These are phyloP conservation scores for Coleophora flavipennella DNA, from an alignment of 2,888 invertebrate genomes.

Conservation along the genomic window DNA sequence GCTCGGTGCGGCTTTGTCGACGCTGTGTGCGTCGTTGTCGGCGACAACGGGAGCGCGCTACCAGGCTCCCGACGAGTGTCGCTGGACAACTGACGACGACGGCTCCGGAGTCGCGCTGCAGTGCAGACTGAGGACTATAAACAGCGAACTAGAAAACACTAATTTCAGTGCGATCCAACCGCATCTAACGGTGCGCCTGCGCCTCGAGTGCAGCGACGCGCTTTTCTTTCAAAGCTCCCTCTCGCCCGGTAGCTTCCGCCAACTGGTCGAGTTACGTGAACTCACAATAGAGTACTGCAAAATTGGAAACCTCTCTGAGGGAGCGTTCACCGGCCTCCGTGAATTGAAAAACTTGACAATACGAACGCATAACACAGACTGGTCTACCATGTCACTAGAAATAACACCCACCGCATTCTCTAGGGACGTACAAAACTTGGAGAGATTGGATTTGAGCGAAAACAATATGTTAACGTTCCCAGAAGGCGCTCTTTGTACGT, in stretches of 20 bases:
- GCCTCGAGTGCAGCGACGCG: constrained; percentile 85
- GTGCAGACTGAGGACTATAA: constrained; percentile 82
- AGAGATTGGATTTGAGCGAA: constrained; percentile 82
- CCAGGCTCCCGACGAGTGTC: constrained; percentile 87
- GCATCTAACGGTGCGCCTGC: constrained; percentile 82
- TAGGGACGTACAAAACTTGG: constrained; percentile 80
- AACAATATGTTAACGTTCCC: constrained; percentile 87
- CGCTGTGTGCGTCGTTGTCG: constrained; percentile 60
- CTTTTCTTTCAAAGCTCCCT: constrained; percentile 86
- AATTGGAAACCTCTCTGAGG: constrained; percentile 84
- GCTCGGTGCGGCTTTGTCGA: constrained; percentile 52
- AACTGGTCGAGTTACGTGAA: constrained; percentile 82
- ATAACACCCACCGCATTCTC: constrained; percentile 82
- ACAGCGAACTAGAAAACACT: constrained; percentile 86
- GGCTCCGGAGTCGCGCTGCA: constrained; percentile 80
- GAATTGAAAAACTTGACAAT: constrained; percentile 85
- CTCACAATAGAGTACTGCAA: constrained; percentile 87
- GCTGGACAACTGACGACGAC: constrained; percentile 81
- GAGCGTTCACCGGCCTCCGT: constrained; percentile 85
- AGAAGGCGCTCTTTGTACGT: constrained; percentile 82
- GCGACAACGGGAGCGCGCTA: constrained; percentile 75
- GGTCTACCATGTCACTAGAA: constrained; percentile 86
- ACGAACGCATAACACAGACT: constrained; percentile 87
- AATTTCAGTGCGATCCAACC: constrained; percentile 88
- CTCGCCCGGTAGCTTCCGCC: constrained; percentile 82